phyloP scores from a whole-genome alignment of 2,113 vertebrate species.

The Isurus oxyrinchus region DNA sequence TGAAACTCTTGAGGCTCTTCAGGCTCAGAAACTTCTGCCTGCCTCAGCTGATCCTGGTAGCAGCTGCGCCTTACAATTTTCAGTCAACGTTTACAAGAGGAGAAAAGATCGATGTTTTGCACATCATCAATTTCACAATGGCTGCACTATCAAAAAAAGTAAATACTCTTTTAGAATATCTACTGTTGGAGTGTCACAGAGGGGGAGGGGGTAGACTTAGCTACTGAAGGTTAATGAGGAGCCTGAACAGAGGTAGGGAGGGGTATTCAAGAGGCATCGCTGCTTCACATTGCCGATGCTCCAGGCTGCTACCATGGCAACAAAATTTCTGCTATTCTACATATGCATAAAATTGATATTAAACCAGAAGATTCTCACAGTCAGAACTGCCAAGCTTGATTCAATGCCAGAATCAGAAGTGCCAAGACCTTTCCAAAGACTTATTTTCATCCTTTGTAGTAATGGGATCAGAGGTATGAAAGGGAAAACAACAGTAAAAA shows the following conservation, averaged over 20 bases:
- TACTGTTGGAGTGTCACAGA: neutral
- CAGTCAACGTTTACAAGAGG: conserved; percentile 26
- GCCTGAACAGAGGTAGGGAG: neutral
- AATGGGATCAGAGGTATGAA: conserved; percentile 22
- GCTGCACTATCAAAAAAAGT: neutral
- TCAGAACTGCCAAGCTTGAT: conserved; percentile 30
- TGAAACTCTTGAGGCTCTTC: neutral
- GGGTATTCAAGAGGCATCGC: neutral
- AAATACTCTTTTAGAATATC: neutral
- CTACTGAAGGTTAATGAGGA: neutral
- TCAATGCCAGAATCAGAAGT: neutral
- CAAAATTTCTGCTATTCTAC: conserved; percentile 31
- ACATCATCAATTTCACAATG: conserved; percentile 23
- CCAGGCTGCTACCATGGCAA: conserved; percentile 30
- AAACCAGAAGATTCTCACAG: conserved; percentile 29
- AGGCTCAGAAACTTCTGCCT: neutral
- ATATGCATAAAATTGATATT: conserved; percentile 33
- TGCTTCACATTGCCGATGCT: conserved; percentile 2
- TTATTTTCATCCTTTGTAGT: neutral
- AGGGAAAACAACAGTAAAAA: neutral
- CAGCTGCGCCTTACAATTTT: conserved; percentile 5
- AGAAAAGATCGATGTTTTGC: neutral
- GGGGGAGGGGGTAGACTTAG: neutral
- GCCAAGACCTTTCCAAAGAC: neutral
- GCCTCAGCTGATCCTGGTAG: neutral